These are phyloP conservation scores for Adelges cooleyi DNA, from an alignment of 1,140 invertebrate genomes.

Conservation along the genomic window DNA sequence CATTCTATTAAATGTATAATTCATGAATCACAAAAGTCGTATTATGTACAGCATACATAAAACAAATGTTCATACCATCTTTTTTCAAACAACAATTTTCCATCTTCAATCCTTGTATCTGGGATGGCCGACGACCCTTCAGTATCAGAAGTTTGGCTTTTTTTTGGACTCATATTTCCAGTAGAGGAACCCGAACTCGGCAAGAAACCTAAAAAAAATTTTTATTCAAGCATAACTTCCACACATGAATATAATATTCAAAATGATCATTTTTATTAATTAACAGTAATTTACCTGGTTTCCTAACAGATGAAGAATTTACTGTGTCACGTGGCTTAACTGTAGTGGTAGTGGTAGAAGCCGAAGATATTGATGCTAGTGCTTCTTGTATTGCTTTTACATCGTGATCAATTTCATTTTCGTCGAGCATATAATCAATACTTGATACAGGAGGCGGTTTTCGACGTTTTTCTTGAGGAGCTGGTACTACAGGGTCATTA, in stretches of 20 bases:
- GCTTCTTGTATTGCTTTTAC: conserved; percentile 59
- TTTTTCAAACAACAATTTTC: conserved; percentile 84
- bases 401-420: conserved; percentile 80
- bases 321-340: conserved; percentile 1
- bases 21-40: no score
- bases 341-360: not conserved
- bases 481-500: conserved; percentile 76
- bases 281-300: conserved; percentile 41
- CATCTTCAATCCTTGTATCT: conserved; percentile 64
- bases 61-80: conserved; percentile 62
- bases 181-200: conserved; percentile 1
- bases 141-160: not conserved
- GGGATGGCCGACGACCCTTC: conserved; percentile 11
- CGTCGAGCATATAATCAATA: conserved; percentile 73
- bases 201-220: conserved; percentile 22
- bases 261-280: no score
- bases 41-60: no score
- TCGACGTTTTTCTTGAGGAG: conserved; percentile 69
- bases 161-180: conserved; percentile 19
- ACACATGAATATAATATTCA: no score
- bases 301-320: conserved; percentile 39
- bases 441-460: conserved; percentile 60
- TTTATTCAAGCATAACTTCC: no score
- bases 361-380: conserved; percentile 47
- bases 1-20: no score